Base-by-base conservation (phyloP, 2,797 vertebrate species). In the Sebastes vulpes region DNA sequence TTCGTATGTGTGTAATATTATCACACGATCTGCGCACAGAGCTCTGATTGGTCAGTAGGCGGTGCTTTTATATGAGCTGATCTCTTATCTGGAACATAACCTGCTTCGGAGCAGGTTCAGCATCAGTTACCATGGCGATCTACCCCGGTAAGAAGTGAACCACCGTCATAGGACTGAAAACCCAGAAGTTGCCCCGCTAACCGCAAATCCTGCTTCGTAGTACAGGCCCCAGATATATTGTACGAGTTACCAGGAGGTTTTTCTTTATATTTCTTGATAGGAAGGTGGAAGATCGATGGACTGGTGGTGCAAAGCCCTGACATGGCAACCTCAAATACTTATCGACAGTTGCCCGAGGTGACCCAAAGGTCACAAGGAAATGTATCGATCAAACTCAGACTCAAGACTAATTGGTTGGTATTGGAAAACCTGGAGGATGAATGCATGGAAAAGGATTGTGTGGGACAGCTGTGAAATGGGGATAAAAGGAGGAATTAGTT, bases 271-370 rank as follows among this genome's bases (percentile, higher is more conserved):
- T 79, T 75, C 71, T 84, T 20, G 1, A 67, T 69, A 72, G 72
- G 31, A 66, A 66, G 59, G 66, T 67, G 68, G 35, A 75, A 56
- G 79, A 91, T 91, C 73, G 14, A 93, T 91, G 46, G 65, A 73
- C 46, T 50, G 64, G 65, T 63, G 54, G 82, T 69, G 58, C 52
- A 61, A 29, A 65, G 66, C 58, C 64, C 59, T 59, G 81, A 81
- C 72, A 71, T 65, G 6, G 10, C 71, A 70, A 20, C 64, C 69
- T 73, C 66, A 81, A 82, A 89, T 68, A 69, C 57, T 50, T 63
- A 86, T 81, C 10, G 75, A 84, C 67, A 64, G 28, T 73, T 48
- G 70, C 75, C 82, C n/a, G 35, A 70, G 75, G 82, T 89, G 83
- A 85, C 78, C 79, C 63, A 70, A 65, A 83, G 88, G 82, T 90